A percentile compares a stretch with the other conserved stretches of the same genome.
phyloP scores from a whole-genome alignment of 2,888 invertebrate genomes.

The Dolichomitus sp. region DNA sequence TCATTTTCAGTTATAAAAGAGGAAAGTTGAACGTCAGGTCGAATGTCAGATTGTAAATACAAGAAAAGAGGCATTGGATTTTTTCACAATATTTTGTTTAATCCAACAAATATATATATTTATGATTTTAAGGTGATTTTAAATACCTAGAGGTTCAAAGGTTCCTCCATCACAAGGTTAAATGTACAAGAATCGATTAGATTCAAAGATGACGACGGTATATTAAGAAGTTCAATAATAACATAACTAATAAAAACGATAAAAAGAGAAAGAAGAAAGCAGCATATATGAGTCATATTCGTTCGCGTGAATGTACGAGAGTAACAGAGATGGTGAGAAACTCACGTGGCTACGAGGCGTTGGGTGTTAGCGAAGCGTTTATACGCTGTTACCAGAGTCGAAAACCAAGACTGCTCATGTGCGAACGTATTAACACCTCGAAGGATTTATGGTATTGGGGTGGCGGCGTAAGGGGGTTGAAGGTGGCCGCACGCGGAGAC shows the following conservation, averaged over 20 bases:
- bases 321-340: constrained; percentile 65
- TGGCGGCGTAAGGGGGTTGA: constrained; percentile 62
- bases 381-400: constrained; percentile 58
- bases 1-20: background rate
- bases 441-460: constrained; percentile 84
- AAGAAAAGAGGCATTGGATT: background rate
- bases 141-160: constrained; percentile 37
- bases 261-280: constrained; percentile 11
- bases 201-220: constrained; percentile 13
- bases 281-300: constrained; percentile 17
- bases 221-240: constrained; percentile 41
- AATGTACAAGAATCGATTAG: constrained; percentile 31
- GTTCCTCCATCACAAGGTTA: constrained; percentile 35
- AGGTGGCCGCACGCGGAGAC: constrained; percentile 63
- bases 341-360: constrained; percentile 59
- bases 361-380: constrained; percentile 33
- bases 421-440: constrained; percentile 85
- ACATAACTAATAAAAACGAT: constrained; percentile 54
- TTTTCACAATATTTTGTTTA: too few species aligned
- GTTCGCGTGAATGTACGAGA: constrained; percentile 3
- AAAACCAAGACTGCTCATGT: constrained; percentile 76
- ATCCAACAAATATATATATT: too few species aligned
- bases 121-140: background rate
- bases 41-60: background rate
- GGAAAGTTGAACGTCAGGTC: background rate